These are phyloP conservation scores for Propithecus perrieri DNA, from an alignment of 2,797 vertebrate genomes.

Conservation along the genomic window DNA sequence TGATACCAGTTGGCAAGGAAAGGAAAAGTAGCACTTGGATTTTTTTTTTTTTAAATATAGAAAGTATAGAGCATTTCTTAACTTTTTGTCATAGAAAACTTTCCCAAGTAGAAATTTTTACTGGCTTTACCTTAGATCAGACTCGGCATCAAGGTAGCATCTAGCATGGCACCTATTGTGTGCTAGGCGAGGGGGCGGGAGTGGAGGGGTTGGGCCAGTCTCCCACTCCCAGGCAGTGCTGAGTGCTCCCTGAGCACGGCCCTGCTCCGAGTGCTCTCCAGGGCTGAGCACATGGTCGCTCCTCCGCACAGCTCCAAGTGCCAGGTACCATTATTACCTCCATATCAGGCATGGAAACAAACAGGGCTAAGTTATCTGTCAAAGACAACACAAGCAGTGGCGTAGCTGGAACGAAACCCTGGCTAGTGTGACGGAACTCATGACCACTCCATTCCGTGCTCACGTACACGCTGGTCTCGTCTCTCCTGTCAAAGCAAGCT, in stretches of 20 bases:
- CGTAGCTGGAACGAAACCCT: not conserved
- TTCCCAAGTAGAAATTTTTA: not conserved
- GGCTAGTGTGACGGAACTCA: not conserved
- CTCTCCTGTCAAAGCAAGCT: not conserved
- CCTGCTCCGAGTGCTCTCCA: not conserved
- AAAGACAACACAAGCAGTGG: not conserved
- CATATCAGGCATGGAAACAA: not conserved
- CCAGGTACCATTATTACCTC: not conserved
- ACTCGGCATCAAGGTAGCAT: not conserved
- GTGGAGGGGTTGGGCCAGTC: not conserved
- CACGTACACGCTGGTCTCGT: fast-evolving
- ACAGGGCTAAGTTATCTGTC: not conserved
- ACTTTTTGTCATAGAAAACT: not conserved
- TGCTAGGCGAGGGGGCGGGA: not conserved
- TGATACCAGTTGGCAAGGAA: not conserved
- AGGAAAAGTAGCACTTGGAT: not conserved
- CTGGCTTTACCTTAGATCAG: not conserved
- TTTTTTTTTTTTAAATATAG: not conserved
- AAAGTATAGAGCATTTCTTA: not conserved
- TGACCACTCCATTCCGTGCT: not conserved
- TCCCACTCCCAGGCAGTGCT: not conserved
- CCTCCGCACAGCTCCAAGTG: not conserved
- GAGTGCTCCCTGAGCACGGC: not conserved
- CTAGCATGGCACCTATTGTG: fast-evolving
- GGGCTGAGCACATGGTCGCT: not conserved